Evolutionary conservation across 2,113 vertebrate genomes (phyloP).

Genomic region (Okapia johnstoni): DNA sequence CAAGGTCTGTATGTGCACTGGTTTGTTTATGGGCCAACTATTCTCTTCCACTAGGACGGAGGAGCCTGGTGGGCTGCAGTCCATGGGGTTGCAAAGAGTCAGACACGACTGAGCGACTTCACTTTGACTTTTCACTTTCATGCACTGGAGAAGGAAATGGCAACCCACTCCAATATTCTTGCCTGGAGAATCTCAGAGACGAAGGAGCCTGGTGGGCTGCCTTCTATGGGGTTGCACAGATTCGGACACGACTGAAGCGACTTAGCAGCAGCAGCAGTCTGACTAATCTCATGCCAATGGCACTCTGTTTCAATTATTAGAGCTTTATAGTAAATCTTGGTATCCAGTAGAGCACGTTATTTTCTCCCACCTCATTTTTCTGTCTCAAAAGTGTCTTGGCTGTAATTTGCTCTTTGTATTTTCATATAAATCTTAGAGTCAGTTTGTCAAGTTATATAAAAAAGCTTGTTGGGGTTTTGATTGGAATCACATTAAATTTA

Average conservation of each 20-base stretch:
- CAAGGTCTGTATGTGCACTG: too few species aligned
- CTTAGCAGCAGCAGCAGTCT: too few species aligned
- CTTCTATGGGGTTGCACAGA: too few species aligned
- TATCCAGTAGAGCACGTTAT: not conserved
- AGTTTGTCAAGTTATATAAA: not conserved
- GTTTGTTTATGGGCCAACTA: not conserved
- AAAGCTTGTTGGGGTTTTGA: not conserved
- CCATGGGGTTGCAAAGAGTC: too few species aligned
- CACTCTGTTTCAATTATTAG: not conserved
- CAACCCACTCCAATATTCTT: too few species aligned
- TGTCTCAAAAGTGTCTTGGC: not conserved
- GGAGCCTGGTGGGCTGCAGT: too few species aligned
- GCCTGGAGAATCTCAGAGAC: too few species aligned
- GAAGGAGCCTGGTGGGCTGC: too few species aligned
- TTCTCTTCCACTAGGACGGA: not conserved
- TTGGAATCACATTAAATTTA: not conserved
- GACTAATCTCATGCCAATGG: not conserved
- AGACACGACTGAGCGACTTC: too few species aligned
- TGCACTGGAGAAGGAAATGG: too few species aligned
- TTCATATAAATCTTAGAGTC: not conserved
- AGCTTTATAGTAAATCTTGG: not conserved
- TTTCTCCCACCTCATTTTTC: not conserved
- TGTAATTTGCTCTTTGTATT: conserved; percentile 18
- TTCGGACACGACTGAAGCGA: too few species aligned
- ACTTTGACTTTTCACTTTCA: too few species aligned